Base-by-base conservation (phyloP, 2,113 vertebrate genomes). In the Peromyscus leucopus region DNA sequence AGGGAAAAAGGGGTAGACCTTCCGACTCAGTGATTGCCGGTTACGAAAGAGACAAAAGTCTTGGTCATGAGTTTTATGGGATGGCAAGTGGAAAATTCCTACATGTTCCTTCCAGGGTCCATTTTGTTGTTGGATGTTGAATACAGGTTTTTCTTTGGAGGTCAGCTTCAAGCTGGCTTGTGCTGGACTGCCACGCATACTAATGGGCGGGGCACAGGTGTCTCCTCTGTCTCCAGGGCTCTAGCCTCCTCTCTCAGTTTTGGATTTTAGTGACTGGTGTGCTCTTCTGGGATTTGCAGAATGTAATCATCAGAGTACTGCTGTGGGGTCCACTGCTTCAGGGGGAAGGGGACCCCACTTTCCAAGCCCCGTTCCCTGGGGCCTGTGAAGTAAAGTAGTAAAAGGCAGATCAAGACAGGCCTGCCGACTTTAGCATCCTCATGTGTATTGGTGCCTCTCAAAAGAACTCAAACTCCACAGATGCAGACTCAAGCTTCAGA, bases 381-480 rank as follows among this genome's bases (percentile, higher is more conserved):
- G 33, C 28, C 55, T 74, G 39, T 5, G 24, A 78, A n/a, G 59
- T 90, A 78, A 95, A 90, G 39, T 31, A 12, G 86, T 31, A 79
- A n/a, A 36, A n/a, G 55, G 24, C 61, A 26, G 9, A 72, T 71
- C 26, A 28, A 71, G 21, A 42, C 24, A 88, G 39, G 63, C 19
- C 0, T 5, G 39, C 24, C 6, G 10, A 7, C 16, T 71, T 33
- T 42, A 61, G 79, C 57, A 63, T 42, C 55, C 42, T 39, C 28
- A 11, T 0, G 1, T 59, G 2, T 71, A 16, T 31, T 46, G 74
- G 61, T 57, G 9, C 26, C 16, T 69, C n/a, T 33, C 31, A 48
- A 91, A 74, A 91, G 55, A 91, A 93, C 9, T 74, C 55, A 94
- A 48, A 85, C 61, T 31, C 11, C 2, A 48, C 72, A 67, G 78